Base-by-base conservation (phyloP, 2,113 vertebrate species). In the Catagonus wagneri region DNA sequence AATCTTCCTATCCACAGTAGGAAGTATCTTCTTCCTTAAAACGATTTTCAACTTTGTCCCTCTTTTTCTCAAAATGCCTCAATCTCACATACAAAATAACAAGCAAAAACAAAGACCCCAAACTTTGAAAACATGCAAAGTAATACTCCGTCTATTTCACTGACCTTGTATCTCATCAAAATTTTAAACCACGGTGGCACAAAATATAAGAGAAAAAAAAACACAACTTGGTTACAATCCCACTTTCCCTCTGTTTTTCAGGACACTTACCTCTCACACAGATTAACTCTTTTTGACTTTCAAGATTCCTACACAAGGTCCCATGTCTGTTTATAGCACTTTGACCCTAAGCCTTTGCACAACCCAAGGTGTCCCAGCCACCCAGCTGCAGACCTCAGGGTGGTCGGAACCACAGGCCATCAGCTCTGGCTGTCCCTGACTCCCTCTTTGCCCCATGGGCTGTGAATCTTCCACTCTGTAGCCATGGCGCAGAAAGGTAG, bases 21-120 rank as follows among this genome's bases (percentile, higher is more conserved):
- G 32, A 92, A 75, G 66, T 71, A 65, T 6, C 44, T 79, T 86
- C 34, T 92, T 86, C 56, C 85, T 91, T 89, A 85, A 81, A 74
- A 60, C 0, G 22, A 29, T 54, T 85, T 75, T 85, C 78, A 90
- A 39, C 2, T 83, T 44, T 34, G 8, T 72, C 5, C 11, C 44
- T 36, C 32, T 78, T 50, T 95, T 87, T 89, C 25, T 93, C 11
- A 39, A 58, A 29, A 52, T 68, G 27, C 20, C 36, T 83, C 15
- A 79, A 65, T 65, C 11, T 96, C 27, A 54, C 2, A 19, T 89
- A 95, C 32, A 93, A 95, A 95, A 89, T 68, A 89, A 60, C 17
- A 58, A 81, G 19, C 29, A 58, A 68, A 66, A 89, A 19, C 22
- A 78, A 95, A 92, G 65, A 6, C 7, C 32, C 15, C 44, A 81